Conservation (phyloP, 2,113 vertebrate species). For the Tragelaphus imberbis region DNA sequence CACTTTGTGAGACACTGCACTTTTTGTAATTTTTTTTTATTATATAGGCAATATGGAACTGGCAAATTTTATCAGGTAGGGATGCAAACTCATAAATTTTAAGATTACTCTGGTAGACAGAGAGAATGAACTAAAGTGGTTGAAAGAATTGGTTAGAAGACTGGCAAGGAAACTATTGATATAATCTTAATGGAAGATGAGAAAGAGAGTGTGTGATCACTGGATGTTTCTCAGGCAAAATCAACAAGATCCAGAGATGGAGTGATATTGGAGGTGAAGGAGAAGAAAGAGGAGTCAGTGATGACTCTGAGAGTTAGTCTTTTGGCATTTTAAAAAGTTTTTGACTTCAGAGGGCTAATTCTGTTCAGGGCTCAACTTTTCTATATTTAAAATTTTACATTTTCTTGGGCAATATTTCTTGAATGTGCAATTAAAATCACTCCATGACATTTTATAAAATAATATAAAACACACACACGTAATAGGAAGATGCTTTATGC, state of each 20-base stretch:
- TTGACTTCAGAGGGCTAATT: constrained; percentile 30
- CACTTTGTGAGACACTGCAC: not conserved
- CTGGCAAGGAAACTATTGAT: not conserved
- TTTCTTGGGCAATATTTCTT: constrained; percentile 42
- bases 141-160: not conserved
- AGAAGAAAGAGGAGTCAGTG: not conserved
- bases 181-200: not conserved
- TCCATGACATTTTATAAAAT: constrained; percentile 57
- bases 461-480: not conserved
- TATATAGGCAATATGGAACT: not conserved
- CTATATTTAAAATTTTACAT: constrained; percentile 46
- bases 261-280: not conserved
- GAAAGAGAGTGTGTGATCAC: not conserved
- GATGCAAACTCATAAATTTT: not conserved
- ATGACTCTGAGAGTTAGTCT: not conserved
- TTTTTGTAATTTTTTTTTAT: not conserved
- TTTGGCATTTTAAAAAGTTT: constrained; percentile 12
- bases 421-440: constrained; percentile 37
- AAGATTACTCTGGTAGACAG: not conserved
- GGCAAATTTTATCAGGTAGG: not conserved
- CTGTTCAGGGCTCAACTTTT: not conserved
- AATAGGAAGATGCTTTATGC: constrained; percentile 11
- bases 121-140: not conserved
- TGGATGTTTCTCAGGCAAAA: not conserved
- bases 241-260: not conserved